Conservation (phyloP, 2,888 invertebrate genomes). For the Carpatolechia fugitivella region DNA sequence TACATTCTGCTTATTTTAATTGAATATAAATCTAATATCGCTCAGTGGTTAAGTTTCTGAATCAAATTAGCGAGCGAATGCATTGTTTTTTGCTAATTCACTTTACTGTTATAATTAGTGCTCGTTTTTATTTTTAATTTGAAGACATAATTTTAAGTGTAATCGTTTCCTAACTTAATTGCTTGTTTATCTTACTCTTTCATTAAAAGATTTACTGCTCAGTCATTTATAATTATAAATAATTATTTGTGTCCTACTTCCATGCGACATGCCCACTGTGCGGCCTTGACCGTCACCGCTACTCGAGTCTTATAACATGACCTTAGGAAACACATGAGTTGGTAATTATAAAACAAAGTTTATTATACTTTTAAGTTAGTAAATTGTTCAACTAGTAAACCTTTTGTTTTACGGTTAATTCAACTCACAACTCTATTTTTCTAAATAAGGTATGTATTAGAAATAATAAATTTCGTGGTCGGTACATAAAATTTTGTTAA, state of each 20-base stretch:
- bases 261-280: neutral
- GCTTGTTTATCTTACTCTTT: too few relatives aligned
- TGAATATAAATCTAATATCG: constrained; percentile 5
- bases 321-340: neutral
- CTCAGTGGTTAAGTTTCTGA: neutral
- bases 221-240: neutral
- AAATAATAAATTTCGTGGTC: too few relatives aligned
- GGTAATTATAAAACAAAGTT: neutral
- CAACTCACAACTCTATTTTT: too few relatives aligned
- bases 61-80: neutral
- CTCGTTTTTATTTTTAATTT: neutral
- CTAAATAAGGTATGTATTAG: too few relatives aligned
- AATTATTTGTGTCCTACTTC: neutral
- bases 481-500: too few relatives aligned
- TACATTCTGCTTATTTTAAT: constrained; percentile 3
- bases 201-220: too few relatives aligned
- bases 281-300: constrained; percentile 6
- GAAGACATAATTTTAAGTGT: neutral
- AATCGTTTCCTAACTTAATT: neutral
- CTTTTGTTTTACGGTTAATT: neutral
- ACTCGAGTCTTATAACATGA: neutral
- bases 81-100: neutral
- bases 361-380: neutral
- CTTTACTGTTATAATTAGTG: neutral
- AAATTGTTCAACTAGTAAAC: too few relatives aligned